Evolutionary conservation across 2,888 invertebrate species (phyloP).

Genomic region (Neoscelio sp.): DNA sequence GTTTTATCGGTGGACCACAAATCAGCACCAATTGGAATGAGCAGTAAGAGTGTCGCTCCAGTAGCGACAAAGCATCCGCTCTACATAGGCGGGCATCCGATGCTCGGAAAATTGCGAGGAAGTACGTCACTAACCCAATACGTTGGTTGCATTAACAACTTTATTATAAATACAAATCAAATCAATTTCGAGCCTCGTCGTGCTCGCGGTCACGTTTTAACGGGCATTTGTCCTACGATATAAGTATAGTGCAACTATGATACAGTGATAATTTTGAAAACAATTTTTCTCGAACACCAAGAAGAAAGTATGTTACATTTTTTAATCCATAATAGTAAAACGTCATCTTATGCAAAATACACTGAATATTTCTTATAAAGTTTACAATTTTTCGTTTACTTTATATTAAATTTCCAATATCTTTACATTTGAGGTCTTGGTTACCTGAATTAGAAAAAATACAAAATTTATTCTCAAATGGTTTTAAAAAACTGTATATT

Average conservation of each 20-base stretch:
- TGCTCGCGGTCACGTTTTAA: constrained; percentile 89
- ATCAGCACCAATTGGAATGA: constrained; percentile 89
- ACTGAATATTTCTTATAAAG: not conserved
- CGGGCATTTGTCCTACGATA: constrained; percentile 92
- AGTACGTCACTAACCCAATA: constrained; percentile 89
- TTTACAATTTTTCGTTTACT: no score
- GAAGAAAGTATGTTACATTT: not conserved
- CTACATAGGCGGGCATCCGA: constrained; percentile 95
- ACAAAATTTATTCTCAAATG: no score
- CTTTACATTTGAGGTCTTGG: no score
- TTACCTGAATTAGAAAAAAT: no score
- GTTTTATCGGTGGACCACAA: constrained; percentile 93
- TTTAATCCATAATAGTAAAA: constrained; percentile 22
- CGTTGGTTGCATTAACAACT: constrained; percentile 91
- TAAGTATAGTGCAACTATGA: constrained; percentile 81
- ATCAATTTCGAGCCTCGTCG: constrained; percentile 85
- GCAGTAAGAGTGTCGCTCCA: constrained; percentile 85
- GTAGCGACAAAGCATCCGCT: constrained; percentile 94
- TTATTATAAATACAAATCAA: constrained; percentile 85
- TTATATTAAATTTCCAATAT: no score
- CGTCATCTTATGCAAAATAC: constrained; percentile 8
- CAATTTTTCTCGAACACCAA: constrained; percentile 33
- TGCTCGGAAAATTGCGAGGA: constrained; percentile 85
- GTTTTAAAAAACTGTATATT: no score
- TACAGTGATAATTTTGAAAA: constrained; percentile 30